Evolutionary conservation across 2,888 invertebrate species (phyloP).

Genomic region (Hirtodrosophila trivittata): DNA sequence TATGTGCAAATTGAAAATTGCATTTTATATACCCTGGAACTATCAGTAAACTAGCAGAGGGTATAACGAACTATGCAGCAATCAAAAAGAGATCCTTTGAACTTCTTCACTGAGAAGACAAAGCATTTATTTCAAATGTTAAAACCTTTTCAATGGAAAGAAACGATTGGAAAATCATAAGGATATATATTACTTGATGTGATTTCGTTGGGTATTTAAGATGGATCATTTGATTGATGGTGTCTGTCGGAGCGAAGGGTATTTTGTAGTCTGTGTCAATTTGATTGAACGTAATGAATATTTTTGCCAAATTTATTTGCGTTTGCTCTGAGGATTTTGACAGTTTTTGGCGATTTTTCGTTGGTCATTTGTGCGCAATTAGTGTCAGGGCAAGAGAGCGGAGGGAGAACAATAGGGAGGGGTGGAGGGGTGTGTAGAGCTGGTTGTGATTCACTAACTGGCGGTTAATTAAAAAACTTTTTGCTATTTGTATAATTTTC

Average conservation of each 20-base stretch:
- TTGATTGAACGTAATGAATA: slow-evolving; percentile 45
- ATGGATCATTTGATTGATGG: too few species aligned
- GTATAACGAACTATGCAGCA: too few species aligned
- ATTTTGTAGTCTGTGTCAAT: not conserved
- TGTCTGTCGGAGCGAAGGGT: too few species aligned
- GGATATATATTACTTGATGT: too few species aligned
- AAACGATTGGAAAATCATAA: too few species aligned
- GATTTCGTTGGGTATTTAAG: too few species aligned
- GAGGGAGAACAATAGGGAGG: not conserved
- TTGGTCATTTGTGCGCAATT: slow-evolving; percentile 47
- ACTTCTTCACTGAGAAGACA: too few species aligned
- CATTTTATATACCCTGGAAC: slow-evolving; percentile 16
- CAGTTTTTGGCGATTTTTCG: slow-evolving; percentile 40
- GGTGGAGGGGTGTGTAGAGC: not conserved
- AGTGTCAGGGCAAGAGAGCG: slow-evolving; percentile 33
- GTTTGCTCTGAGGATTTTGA: slow-evolving; percentile 52
- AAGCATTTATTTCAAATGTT: too few species aligned
- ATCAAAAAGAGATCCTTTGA: too few species aligned
- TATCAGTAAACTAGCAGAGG: not conserved
- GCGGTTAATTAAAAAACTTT: slow-evolving; percentile 76
- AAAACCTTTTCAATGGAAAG: too few species aligned
- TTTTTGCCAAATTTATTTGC: slow-evolving; percentile 65
- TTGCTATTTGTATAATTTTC: slow-evolving; percentile 72
- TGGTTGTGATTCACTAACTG: slow-evolving; percentile 47
- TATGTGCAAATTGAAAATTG: slow-evolving; percentile 53